Conservation (phyloP, 2,888 invertebrate species). For the Colletes collaris region DNA sequence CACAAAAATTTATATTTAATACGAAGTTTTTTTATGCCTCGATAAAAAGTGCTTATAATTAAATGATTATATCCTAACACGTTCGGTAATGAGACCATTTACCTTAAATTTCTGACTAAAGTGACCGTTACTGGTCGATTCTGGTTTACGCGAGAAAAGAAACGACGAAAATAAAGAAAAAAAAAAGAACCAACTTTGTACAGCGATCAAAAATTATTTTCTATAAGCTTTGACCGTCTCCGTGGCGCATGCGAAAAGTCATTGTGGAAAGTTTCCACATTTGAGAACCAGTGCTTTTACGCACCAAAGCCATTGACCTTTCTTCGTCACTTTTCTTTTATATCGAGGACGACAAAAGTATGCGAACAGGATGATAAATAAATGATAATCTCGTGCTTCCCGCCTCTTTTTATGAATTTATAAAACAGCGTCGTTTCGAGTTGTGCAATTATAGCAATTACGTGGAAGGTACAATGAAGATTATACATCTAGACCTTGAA, state of each 20-base stretch:
- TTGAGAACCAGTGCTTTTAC: constrained; percentile 1
- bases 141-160: too few species aligned
- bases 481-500: not conserved
- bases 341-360: not conserved
- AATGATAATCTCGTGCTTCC: not conserved
- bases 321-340: constrained; percentile 7
- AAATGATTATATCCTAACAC: too few species aligned
- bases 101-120: too few species aligned
- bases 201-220: too few species aligned
- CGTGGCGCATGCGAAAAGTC: not conserved
- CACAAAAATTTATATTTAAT: too few species aligned
- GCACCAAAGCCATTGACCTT: not conserved
- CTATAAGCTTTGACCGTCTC: not conserved
- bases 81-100: too few species aligned
- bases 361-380: too few species aligned
- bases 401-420: not conserved
- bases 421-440: not conserved
- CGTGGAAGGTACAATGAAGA: not conserved
- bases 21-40: too few species aligned
- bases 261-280: constrained; percentile 7
- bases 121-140: too few species aligned
- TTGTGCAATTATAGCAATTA: not conserved
- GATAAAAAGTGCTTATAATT: too few species aligned
- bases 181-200: too few species aligned
- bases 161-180: too few species aligned